phyloP scores from a whole-genome alignment of 1,140 invertebrate genomes.

The Tetramorium alpestre region DNA sequence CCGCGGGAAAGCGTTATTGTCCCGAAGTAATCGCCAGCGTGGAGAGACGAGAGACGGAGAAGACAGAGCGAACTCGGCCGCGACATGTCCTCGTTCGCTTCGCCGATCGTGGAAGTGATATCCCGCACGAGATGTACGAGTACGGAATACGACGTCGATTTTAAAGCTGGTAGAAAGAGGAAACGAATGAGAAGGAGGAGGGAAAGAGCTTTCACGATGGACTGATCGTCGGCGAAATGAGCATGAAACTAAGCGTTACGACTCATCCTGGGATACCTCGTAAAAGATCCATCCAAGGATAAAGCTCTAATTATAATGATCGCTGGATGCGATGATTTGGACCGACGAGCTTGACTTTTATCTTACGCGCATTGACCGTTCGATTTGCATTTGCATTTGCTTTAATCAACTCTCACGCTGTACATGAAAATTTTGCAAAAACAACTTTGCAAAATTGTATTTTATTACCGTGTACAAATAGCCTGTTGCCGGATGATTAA shows the following conservation, averaged over 20 bases:
- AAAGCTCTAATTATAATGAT: conserved; percentile 34
- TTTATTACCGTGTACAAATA: not conserved
- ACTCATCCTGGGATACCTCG: not conserved
- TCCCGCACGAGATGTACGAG: not conserved
- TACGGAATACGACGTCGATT: conserved; percentile 8
- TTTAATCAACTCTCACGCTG: conserved; percentile 22
- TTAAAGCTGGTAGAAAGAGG: not conserved
- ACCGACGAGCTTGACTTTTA: conserved; percentile 10
- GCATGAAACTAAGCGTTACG: not conserved
- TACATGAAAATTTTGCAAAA: not conserved
- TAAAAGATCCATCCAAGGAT: conserved; percentile 30
- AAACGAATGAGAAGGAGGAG: not conserved
- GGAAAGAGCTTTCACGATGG: conserved; percentile 7
- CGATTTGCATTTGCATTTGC: not conserved
- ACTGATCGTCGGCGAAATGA: not conserved
- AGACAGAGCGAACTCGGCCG: conserved; percentile 43
- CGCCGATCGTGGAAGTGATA: conserved; percentile 27
- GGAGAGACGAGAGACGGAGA: conserved; percentile 21
- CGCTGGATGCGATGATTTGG: not conserved
- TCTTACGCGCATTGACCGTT: not conserved
- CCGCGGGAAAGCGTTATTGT: conserved; percentile 65
- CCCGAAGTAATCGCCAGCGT: conserved; percentile 60
- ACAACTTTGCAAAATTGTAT: conserved; percentile 6
- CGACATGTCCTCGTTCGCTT: conserved; percentile 21
- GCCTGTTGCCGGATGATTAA: conserved; percentile 20